These are phyloP conservation scores for Geotrypetes seraphini DNA, from an alignment of 2,797 vertebrate genomes.

Conservation along the genomic window DNA sequence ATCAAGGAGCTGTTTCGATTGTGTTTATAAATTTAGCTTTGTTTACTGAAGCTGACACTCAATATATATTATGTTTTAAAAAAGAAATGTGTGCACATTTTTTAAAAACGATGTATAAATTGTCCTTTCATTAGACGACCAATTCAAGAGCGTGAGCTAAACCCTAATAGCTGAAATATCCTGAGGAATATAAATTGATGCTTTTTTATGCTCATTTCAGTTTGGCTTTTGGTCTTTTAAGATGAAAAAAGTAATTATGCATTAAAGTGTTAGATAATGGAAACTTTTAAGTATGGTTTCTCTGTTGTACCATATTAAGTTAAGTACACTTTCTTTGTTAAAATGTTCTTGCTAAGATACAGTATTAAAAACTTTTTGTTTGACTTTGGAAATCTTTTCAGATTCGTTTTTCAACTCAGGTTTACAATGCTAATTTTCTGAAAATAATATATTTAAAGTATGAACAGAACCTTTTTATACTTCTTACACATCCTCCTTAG, in stretches of 20 bases:
- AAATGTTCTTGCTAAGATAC: constrained; percentile 75
- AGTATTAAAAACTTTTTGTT: constrained; percentile 70
- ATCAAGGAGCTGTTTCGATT: constrained; percentile 50
- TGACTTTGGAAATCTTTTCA: constrained; percentile 54
- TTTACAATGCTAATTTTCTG: too few species aligned
- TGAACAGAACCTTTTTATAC: too few species aligned
- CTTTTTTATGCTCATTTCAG: constrained; percentile 48
- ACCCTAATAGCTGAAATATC: constrained; percentile 35
- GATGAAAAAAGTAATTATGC: constrained; percentile 45
- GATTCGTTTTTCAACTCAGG: constrained; percentile 8
- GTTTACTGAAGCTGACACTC: constrained; percentile 58
- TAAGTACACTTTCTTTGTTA: constrained; percentile 68
- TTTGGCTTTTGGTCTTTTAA: constrained; percentile 54
- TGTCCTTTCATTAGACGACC: constrained; percentile 50
- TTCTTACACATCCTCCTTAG: too few species aligned
- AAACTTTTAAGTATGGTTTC: constrained; percentile 58
- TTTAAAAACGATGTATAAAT: constrained; percentile 60
- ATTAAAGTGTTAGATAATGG: constrained; percentile 57
- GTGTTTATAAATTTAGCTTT: constrained; percentile 59
- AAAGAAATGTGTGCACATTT: constrained; percentile 53
- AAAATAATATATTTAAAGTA: too few species aligned
- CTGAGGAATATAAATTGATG: constrained; percentile 41
- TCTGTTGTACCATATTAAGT: constrained; percentile 69
- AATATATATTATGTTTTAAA: constrained; percentile 52
- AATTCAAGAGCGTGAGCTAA: constrained; percentile 44